phyloP scores from a whole-genome alignment of 2,113 vertebrate genomes.

The Sinocyclocheilus grahami region DNA sequence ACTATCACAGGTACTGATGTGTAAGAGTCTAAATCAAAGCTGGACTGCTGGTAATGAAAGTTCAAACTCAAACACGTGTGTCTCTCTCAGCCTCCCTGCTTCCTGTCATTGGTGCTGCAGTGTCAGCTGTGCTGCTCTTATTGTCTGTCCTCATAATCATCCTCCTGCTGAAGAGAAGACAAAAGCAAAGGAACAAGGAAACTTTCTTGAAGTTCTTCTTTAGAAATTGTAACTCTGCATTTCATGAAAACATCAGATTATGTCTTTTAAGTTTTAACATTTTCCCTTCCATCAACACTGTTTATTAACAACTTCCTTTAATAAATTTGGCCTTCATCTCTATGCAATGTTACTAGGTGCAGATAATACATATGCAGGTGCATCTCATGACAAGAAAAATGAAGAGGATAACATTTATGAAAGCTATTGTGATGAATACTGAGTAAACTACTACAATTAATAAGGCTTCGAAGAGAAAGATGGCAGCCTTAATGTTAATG shows the following conservation, averaged over 20 bases:
- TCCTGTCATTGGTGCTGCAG: too few relatives aligned
- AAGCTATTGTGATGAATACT: neutral
- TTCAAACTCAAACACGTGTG: too few relatives aligned
- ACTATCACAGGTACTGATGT: constrained; percentile 1
- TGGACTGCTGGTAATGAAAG: too few relatives aligned
- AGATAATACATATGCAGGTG: neutral
- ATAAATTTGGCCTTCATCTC: neutral
- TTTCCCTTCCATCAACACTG: neutral
- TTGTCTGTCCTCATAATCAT: neutral
- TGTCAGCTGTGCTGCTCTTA: too few relatives aligned
- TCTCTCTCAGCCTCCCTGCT: too few relatives aligned
- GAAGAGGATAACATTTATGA: too few relatives aligned
- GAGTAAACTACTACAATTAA: neutral
- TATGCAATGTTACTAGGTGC: neutral
- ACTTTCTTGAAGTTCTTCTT: neutral
- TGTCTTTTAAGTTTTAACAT: neutral
- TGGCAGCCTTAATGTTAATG: too few relatives aligned
- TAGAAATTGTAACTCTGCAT: neutral
- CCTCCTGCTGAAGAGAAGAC: constrained; percentile 4
- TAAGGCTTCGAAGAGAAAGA: neutral
- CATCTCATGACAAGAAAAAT: neutral
- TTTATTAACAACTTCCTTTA: neutral
- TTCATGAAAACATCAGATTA: neutral
- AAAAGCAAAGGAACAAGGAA: neutral
- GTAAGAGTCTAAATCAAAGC: too few relatives aligned